Conservation (phyloP, 2,888 invertebrate genomes). For the Apodemia zela region DNA sequence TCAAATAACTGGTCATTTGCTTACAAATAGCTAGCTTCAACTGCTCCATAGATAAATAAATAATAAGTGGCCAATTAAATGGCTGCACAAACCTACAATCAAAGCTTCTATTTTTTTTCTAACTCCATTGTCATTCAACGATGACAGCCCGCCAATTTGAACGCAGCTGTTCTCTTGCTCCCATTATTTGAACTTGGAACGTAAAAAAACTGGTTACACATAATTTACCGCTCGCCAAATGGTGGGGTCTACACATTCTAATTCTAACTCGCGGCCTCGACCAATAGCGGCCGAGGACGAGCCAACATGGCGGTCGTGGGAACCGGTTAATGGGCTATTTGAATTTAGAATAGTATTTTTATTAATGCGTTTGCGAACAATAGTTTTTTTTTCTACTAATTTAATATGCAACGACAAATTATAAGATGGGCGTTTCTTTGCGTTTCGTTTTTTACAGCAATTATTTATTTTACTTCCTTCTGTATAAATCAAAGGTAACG, state of each 20-base stretch:
- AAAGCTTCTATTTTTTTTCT: constrained; percentile 39
- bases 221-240: constrained; percentile 77
- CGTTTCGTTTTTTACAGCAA: constrained; percentile 24
- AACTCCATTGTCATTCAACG: constrained; percentile 40
- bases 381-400: constrained; percentile 51
- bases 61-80: constrained; percentile 32
- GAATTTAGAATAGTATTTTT: constrained; percentile 80
- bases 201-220: constrained; percentile 66
- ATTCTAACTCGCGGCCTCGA: constrained; percentile 75
- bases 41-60: constrained; percentile 29
- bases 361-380: constrained; percentile 64
- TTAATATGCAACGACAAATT: constrained; percentile 36
- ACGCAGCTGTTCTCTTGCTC: constrained; percentile 64
- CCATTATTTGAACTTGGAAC: constrained; percentile 65
- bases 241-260: constrained; percentile 79
- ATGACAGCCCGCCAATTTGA: constrained; percentile 39
- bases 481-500: constrained; percentile 13
- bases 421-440: constrained; percentile 29
- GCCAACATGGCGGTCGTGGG: constrained; percentile 77
- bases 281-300: constrained; percentile 78
- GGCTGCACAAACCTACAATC: constrained; percentile 30
- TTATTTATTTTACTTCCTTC: constrained; percentile 12
- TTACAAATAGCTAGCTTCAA: constrained; percentile 21
- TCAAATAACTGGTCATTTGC: constrained; percentile 19
- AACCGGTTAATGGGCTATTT: constrained; percentile 78